Evolutionary conservation across 2,888 invertebrate genomes (phyloP), one percentile per base, ranked within the genome.

Genomic region (Drepana falcataria): DNA sequence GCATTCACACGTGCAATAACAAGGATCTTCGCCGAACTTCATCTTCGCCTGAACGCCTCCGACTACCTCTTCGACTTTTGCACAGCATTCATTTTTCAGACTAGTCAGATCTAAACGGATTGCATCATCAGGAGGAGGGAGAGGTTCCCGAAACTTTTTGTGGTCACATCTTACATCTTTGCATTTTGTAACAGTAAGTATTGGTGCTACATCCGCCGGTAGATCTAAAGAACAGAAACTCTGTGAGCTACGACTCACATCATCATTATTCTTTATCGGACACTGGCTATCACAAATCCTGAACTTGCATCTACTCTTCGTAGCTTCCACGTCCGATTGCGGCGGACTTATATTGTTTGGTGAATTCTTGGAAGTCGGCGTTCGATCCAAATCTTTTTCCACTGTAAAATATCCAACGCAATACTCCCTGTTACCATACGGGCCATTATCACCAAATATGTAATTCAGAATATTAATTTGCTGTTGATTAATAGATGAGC

Each of bases 1-100:
- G 63, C 91, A 91, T 59, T 87, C 83, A 56, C 91, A 91, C 51
- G 83, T 70, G 63, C 91, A 91, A 61, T 68, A 85, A 65, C 91
- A 91, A 33, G 83, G 79, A 51, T 81, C 74, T 7, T 69, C 59
- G 3, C 73, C 73, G 37, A 81, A 63, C 60, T 78, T 72, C 70
- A 83, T 70, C 54, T 77, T 76, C 2, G 82, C 79, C 58, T 62
- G 68, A 48, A 85, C 63, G 40, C 68, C 81, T 6, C 83, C 81
- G 3, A 75, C 57, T 0, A 85, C 68, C 55, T 84, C 59, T 57
- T 86, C 83, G 9, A 84, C 63, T 57, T 75, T 75, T 52, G 64
- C 55, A 59, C 85, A 85, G 58, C 83, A 83, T 35, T 75, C 61
- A 47, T 59, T 65, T 51, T 67, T 64, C 3, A 75, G 51, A 60